phyloP scores from a whole-genome alignment of 2,888 invertebrate species.

The Clusia tigrina region DNA sequence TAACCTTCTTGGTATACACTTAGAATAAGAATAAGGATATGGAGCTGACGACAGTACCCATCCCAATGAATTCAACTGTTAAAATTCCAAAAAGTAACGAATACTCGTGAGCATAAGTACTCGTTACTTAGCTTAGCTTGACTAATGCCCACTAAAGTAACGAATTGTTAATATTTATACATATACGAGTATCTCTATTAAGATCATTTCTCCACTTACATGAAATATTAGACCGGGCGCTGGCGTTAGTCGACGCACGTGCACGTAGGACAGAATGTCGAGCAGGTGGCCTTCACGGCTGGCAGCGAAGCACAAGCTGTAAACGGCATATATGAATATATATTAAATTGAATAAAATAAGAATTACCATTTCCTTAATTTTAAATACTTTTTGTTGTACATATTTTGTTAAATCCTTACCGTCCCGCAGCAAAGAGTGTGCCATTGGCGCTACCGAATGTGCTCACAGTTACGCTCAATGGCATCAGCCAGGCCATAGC shows the following conservation, averaged over 20 bases:
- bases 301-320: slow-evolving; percentile 87
- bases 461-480: slow-evolving; percentile 88
- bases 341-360: background rate
- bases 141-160: too few species aligned
- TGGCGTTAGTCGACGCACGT: slow-evolving; percentile 88
- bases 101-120: too few species aligned
- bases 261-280: slow-evolving; percentile 90
- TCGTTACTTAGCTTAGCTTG: too few species aligned
- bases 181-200: too few species aligned
- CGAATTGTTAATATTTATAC: too few species aligned
- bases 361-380: background rate
- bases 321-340: slow-evolving; percentile 15
- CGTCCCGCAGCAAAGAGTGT: slow-evolving; percentile 93
- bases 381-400: background rate
- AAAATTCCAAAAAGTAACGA: too few species aligned
- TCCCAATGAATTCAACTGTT: too few species aligned
- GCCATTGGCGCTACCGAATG: slow-evolving; percentile 93
- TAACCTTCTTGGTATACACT: too few species aligned
- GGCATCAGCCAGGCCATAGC: slow-evolving; percentile 93
- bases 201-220: slow-evolving; percentile 77
- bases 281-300: slow-evolving; percentile 92
- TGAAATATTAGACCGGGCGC: slow-evolving; percentile 96
- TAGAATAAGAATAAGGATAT: too few species aligned
- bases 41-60: too few species aligned
- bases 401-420: slow-evolving; percentile 55